phyloP scores from a whole-genome alignment of 2,888 invertebrate genomes.

The Cepaea hortensis region DNA sequence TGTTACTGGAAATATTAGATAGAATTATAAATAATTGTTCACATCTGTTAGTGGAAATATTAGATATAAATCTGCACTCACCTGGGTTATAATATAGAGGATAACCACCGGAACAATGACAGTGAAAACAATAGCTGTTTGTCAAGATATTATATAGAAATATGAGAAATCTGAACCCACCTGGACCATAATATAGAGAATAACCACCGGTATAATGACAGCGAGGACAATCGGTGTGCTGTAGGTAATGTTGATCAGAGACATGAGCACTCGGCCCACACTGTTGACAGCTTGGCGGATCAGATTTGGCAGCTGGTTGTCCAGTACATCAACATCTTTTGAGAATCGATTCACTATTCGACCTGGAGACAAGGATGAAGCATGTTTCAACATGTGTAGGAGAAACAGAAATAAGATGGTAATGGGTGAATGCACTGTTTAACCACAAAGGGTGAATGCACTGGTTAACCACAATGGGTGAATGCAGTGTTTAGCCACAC shows the following conservation, averaged over 20 bases:
- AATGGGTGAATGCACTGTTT: neutral
- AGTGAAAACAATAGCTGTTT: conserved; percentile 37
- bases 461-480: neutral
- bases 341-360: conserved; percentile 45
- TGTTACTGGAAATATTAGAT: no score
- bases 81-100: conserved; percentile 35
- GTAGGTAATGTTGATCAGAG: conserved; percentile 38
- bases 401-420: no score
- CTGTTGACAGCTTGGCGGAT: conserved; percentile 21
- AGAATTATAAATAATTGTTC: no score
- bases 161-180: neutral
- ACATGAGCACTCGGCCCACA: conserved; percentile 32
- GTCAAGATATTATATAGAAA: no score
- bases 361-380: conserved; percentile 6
- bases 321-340: conserved; percentile 41
- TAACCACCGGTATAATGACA: conserved; percentile 38
- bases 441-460: no score
- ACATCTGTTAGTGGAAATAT: neutral
- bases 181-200: conserved; percentile 40
- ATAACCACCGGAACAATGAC: conserved; percentile 39
- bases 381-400: no score
- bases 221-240: conserved; percentile 42
- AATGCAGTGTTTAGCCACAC: no score
- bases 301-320: conserved; percentile 36
- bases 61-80: neutral